phyloP scores from a whole-genome alignment of 2,797 vertebrate genomes.

The Manis pentadactyla region DNA sequence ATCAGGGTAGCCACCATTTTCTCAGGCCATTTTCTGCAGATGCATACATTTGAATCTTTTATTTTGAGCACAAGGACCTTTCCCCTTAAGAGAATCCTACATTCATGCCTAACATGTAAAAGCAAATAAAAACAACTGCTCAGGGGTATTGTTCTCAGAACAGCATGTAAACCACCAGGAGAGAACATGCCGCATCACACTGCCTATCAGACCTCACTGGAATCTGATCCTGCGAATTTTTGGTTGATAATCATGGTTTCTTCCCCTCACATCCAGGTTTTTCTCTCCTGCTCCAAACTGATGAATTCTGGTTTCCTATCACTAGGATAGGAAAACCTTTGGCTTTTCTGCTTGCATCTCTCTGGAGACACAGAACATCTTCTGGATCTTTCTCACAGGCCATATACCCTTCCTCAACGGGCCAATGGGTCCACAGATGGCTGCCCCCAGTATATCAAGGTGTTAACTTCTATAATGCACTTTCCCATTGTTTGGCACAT shows the following conservation, averaged over 20 bases:
- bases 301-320: neutral
- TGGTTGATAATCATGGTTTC: neutral
- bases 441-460: neutral
- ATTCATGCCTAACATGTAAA: neutral
- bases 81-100: neutral
- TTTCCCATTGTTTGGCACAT: neutral
- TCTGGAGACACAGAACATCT: neutral
- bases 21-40: neutral
- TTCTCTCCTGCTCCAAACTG: neutral
- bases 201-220: too few species aligned
- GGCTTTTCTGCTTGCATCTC: neutral
- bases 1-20: neutral
- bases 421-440: neutral
- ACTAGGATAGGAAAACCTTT: too few species aligned
- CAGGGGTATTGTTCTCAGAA: neutral
- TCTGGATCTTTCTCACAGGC: neutral
- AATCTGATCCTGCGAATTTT: neutral
- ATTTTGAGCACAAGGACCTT: neutral
- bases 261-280: neutral
- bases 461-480: neutral
- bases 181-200: neutral
- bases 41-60: neutral
- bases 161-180: neutral
- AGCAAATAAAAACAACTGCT: constrained; percentile 27
- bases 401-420: neutral